These are phyloP conservation scores for Atrina japonica DNA, from an alignment of 2,888 invertebrate genomes.

Conservation along the genomic window DNA sequence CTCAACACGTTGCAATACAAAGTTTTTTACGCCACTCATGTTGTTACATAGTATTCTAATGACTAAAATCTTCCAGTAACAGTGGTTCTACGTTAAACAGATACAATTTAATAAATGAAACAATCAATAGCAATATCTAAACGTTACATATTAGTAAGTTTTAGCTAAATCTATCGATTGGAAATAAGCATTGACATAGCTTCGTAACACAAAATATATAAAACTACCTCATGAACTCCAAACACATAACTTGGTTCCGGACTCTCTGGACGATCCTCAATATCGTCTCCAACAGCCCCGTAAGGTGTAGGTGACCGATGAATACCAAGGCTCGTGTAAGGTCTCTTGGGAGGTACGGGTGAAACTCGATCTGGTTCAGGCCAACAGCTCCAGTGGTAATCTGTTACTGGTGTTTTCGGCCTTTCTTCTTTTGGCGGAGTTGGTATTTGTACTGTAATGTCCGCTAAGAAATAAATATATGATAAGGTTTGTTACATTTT, in stretches of 20 bases:
- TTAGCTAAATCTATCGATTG: too few species aligned
- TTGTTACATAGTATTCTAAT: too few species aligned
- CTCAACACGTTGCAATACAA: too few species aligned
- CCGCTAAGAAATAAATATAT: constrained; percentile 25
- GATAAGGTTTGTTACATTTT: too few species aligned
- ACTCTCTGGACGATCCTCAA: constrained; percentile 35
- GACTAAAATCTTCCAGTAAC: too few species aligned
- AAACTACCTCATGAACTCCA: constrained; percentile 35
- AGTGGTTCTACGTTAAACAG: too few species aligned
- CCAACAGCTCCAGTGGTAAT: constrained; percentile 44
- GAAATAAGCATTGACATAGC: too few species aligned
- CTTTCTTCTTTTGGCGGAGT: constrained; percentile 29
- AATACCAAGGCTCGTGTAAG: constrained; percentile 37
- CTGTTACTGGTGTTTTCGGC: constrained; percentile 31
- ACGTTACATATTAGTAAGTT: too few species aligned
- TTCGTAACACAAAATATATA: too few species aligned
- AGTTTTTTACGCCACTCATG: too few species aligned
- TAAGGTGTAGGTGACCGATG: constrained; percentile 23
- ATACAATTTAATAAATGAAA: too few species aligned
- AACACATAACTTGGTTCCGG: constrained; percentile 36
- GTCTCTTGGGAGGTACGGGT: constrained; percentile 19
- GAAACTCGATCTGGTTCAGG: constrained; percentile 26
- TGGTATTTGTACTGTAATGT: constrained; percentile 23
- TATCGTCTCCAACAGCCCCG: constrained; percentile 34
- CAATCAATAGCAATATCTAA: too few species aligned